Evolutionary conservation across 2,797 vertebrate genomes (phyloP).

Genomic region (Ibycter americanus): DNA sequence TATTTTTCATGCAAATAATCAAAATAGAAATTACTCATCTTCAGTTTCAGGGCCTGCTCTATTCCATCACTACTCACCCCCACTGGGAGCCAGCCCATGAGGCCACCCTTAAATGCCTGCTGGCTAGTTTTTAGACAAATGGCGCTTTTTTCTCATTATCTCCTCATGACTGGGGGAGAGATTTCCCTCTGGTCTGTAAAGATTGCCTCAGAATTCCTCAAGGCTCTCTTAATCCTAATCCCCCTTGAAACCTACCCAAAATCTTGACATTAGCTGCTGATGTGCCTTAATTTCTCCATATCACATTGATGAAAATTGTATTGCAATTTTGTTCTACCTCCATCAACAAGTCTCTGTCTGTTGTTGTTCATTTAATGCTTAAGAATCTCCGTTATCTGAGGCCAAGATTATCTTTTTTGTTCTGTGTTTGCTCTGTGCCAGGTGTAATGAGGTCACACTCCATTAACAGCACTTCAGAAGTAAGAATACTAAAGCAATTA

Average conservation of each 20-base stretch:
- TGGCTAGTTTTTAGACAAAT: background rate
- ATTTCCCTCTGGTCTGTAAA: background rate
- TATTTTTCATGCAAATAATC: background rate
- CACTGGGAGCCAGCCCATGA: background rate
- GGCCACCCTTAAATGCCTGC: background rate
- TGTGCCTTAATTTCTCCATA: background rate
- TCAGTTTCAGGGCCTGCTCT: background rate
- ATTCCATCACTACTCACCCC: background rate
- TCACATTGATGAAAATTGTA: accelerated
- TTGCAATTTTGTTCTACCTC: background rate
- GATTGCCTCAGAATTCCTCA: background rate
- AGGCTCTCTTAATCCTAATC: background rate
- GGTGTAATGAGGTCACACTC: slow-evolving; percentile 30
- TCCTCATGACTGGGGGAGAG: accelerated
- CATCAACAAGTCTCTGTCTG: background rate
- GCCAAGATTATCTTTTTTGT: background rate
- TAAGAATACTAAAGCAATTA: slow-evolving; percentile 29
- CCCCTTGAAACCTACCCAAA: background rate
- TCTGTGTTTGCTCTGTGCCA: background rate
- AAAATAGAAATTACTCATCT: background rate
- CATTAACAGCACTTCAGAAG: slow-evolving; percentile 31
- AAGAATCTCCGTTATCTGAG: background rate
- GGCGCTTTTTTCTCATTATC: background rate
- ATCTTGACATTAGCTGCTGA: background rate
- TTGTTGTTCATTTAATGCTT: background rate